Percentiles rank a stretch among this genome's conserved stretches.
These are phyloP conservation scores for Perdita meconis DNA, from an alignment of 2,888 invertebrate genomes.

Conservation along the genomic window DNA sequence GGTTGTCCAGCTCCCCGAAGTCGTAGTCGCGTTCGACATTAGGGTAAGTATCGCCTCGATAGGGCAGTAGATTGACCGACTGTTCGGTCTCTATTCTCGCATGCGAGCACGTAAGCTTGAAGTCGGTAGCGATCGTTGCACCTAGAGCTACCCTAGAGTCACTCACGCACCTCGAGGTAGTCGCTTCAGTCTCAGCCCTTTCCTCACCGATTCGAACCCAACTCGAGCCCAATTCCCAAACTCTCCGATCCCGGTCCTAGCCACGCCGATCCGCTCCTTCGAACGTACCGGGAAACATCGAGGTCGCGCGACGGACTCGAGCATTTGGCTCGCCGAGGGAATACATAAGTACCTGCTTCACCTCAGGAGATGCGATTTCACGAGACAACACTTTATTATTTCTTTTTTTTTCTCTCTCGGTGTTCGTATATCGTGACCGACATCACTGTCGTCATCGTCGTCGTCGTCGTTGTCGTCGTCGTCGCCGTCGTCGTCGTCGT, in stretches of 20 bases:
- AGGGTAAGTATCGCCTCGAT: conserved; percentile 35
- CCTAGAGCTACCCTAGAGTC: conserved; percentile 36
- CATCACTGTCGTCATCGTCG: not conserved
- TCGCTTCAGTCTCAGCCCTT: conserved; percentile 36
- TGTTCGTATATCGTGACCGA: conserved; percentile 3
- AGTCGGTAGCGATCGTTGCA: conserved; percentile 49
- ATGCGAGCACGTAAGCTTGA: conserved; percentile 51
- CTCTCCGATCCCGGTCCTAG: conserved; percentile 18
- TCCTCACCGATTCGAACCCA: not conserved
- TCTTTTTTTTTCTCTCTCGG: not conserved
- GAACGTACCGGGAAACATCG: conserved; percentile 19
- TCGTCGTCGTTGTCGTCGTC: too few relatives aligned
- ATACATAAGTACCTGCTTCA: conserved; percentile 56
- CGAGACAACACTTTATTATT: conserved; percentile 34
- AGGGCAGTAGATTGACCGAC: not conserved
- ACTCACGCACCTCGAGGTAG: conserved; percentile 45
- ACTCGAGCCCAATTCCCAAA: not conserved
- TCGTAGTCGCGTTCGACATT: not conserved
- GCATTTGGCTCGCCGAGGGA: conserved; percentile 10
- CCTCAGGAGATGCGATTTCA: conserved; percentile 83
- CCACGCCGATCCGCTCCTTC: conserved; percentile 42
- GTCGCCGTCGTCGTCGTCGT: conserved; percentile 1
- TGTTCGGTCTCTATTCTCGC: conserved; percentile 24
- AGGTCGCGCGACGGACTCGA: conserved; percentile 24
- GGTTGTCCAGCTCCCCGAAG: conserved; percentile 21